Evolutionary conservation across 2,888 invertebrate genomes (phyloP).

Genomic region (Digitonthophagus gazella): DNA sequence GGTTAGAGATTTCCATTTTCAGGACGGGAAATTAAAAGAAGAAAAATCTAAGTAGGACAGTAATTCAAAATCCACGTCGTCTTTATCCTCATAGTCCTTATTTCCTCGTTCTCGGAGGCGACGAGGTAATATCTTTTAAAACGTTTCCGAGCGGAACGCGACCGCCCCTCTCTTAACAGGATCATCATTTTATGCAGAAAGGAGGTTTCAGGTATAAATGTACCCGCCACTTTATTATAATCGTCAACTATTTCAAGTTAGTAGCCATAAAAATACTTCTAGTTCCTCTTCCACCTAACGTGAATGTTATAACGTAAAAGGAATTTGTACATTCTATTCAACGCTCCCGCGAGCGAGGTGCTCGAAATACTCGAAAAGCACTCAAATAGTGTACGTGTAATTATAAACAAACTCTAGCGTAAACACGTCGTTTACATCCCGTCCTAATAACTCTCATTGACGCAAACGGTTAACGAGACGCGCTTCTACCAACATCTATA

Average conservation of each 20-base stretch:
- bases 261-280: too few species aligned
- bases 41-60: not conserved
- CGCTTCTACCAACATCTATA: not conserved
- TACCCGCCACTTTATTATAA: not conserved
- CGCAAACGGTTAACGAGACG: not conserved
- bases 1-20: not conserved
- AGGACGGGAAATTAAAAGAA: too few species aligned
- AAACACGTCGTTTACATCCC: not conserved
- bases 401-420: not conserved
- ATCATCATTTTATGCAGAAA: not conserved
- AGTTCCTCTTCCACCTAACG: not conserved
- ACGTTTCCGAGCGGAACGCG: too few species aligned
- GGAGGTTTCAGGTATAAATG: not conserved
- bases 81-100: too few species aligned
- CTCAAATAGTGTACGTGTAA: not conserved
- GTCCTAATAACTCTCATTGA: not conserved
- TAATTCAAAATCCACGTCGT: not conserved
- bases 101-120: not conserved
- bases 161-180: not conserved
- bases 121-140: not conserved
- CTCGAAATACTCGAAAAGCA: not conserved
- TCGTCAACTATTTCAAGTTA: not conserved
- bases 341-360: not conserved
- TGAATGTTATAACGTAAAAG: not conserved
- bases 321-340: not conserved